These are phyloP conservation scores for Alectoris magna DNA, from an alignment of 2,797 vertebrate genomes.

Conservation along the genomic window DNA sequence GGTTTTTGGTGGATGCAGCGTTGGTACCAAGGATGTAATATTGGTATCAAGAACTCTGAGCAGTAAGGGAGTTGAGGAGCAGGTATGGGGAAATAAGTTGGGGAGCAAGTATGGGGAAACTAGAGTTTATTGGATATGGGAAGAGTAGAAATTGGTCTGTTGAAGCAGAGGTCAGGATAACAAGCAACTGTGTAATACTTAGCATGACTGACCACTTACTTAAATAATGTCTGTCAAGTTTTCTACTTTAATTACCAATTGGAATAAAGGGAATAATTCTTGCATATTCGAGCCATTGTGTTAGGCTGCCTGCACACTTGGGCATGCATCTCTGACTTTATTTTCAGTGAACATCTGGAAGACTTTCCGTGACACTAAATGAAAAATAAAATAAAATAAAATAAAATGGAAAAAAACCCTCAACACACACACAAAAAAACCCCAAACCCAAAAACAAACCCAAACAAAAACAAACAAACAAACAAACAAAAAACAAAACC, in stretches of 20 bases:
- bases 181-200: not conserved
- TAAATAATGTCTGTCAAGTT: not conserved
- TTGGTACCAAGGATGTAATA: not conserved
- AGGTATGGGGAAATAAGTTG: not conserved
- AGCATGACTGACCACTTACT: not conserved
- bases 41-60: not conserved
- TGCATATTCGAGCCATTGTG: not conserved
- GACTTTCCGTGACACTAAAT: not conserved
- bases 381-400: not conserved
- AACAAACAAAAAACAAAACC: not conserved
- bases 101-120: not conserved
- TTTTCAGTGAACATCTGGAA: slow-evolving; percentile 30
- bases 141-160: not conserved
- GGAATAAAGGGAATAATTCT: not conserved
- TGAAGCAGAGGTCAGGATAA: not conserved
- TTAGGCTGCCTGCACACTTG: not conserved
- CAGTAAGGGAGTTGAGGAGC: not conserved
- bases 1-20: not conserved
- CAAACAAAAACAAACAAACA: no score
- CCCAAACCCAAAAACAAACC: not conserved
- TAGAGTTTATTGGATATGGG: not conserved
- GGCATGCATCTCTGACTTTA: not conserved
- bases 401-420: not conserved
- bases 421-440: not conserved
- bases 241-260: not conserved